Evolutionary conservation across 2,888 invertebrate species (phyloP), one percentile per base, ranked within the genome.

Genomic region (Allophyes oxyacanthae): DNA sequence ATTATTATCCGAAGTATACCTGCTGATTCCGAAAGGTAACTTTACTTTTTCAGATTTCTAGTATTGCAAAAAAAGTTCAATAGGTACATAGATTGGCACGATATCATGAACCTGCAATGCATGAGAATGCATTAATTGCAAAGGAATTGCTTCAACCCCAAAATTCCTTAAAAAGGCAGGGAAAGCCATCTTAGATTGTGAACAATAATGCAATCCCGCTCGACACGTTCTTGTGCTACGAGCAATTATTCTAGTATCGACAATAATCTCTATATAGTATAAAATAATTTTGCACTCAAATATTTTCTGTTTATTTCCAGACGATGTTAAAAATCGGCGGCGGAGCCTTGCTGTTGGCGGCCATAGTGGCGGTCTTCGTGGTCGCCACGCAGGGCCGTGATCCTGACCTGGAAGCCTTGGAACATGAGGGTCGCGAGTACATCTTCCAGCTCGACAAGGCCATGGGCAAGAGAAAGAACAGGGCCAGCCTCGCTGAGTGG

Each of bases 401-500:
- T 49, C 93, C 94, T 0, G 93, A 93, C 71, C 79, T 94, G 36
- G 93, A 95, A 71, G 94, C 94, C 0, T 86, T 94, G 71, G 94
- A 96, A 60, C 92, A 92, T 4, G 94, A 94, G 61, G 97, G 96
- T 0, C 88, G 94, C 32, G 95, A 95, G 68, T 95, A 96, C 77
- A 92, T 97, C 68, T 75, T 94, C 50, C 94, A 95, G 57, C 81
- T 96, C 26, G 96, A 97, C 81, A 92, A 91, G 45, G 95, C 95
- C 56, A 88, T 94, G n/a, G 95, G 95, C 0, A 75, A 88, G 44
- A 94, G 95, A 77, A 94, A 92, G 62, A 96, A 97, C 78, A 88
- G 92, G n/a, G 94, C 94, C 4, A 92, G 94, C 0, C 70, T 95
- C 2, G 96, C 96, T 0, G 95, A 95, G 56, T 98, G 98, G 97